Conservation (phyloP, 2,113 vertebrate genomes). For the Tursiops truncatus region DNA sequence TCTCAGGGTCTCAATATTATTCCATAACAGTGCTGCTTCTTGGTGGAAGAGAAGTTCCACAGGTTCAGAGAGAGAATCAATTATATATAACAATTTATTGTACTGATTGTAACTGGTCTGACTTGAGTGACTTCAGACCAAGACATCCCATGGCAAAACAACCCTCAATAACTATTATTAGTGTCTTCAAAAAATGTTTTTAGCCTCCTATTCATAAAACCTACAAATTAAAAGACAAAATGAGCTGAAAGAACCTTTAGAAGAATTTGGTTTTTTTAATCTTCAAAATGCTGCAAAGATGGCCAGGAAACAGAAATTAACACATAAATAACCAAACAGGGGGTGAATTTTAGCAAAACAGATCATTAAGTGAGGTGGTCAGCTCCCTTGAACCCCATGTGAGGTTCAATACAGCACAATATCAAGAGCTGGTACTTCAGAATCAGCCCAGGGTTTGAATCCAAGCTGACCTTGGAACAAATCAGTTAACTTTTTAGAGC, state of each 20-base stretch:
- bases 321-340: neutral
- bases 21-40: neutral
- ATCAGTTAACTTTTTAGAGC: constrained; percentile 26
- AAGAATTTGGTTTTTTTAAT: neutral
- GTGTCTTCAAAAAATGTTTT: neutral
- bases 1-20: neutral
- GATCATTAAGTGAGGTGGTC: neutral
- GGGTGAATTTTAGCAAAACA: constrained; percentile 31
- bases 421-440: neutral
- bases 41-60: neutral
- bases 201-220: constrained; percentile 8
- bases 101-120: neutral
- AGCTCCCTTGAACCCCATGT: neutral
- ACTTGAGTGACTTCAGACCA: constrained; percentile 37
- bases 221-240: neutral
- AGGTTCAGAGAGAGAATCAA: neutral
- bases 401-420: neutral
- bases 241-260: neutral
- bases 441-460: neutral
- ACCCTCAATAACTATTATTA: neutral
- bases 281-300: constrained; percentile 31
- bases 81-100: neutral
- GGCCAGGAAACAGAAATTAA: constrained; percentile 9
- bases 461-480: constrained; percentile 2
- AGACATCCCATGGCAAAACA: neutral